A percentile compares a stretch with the other conserved stretches of the same genome.
Evolutionary conservation across 2,797 vertebrate species (phyloP).

Genomic region (Paramormyrops hopkinsi): DNA sequence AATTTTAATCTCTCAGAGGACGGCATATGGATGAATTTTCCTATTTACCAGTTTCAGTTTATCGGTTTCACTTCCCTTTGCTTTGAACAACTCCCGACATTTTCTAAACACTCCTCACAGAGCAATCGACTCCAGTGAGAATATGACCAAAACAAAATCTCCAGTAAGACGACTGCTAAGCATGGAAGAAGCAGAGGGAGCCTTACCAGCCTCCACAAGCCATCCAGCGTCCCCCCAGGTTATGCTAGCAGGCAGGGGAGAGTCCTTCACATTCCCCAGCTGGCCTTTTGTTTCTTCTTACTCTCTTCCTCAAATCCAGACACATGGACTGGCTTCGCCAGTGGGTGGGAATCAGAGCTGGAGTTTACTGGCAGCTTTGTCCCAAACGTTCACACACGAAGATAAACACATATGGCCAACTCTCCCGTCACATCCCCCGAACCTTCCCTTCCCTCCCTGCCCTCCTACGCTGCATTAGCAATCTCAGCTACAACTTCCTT

Average conservation of each 20-base stretch:
- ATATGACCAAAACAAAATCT: background rate
- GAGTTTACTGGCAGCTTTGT: background rate
- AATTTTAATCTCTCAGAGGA: background rate
- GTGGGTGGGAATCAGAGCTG: background rate
- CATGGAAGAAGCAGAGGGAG: background rate
- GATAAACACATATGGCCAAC: background rate
- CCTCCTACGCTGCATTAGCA: background rate
- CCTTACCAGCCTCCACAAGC: background rate
- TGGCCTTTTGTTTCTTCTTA: background rate
- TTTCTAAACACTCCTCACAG: background rate
- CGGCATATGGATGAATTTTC: background rate
- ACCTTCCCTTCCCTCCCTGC: background rate
- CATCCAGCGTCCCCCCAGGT: background rate
- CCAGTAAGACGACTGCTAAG: background rate
- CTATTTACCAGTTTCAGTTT: background rate
- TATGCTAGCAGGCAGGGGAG: background rate
- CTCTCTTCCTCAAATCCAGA: background rate
- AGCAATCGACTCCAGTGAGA: background rate
- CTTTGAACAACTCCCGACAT: background rate
- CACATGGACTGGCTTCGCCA: background rate
- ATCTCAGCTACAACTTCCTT: slow-evolving; percentile 7
- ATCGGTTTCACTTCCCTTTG: background rate
- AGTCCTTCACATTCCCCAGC: background rate
- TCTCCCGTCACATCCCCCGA: background rate
- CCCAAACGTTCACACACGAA: background rate